Conservation (phyloP, 2,888 invertebrate genomes). For the Brassicogethes aeneus region DNA sequence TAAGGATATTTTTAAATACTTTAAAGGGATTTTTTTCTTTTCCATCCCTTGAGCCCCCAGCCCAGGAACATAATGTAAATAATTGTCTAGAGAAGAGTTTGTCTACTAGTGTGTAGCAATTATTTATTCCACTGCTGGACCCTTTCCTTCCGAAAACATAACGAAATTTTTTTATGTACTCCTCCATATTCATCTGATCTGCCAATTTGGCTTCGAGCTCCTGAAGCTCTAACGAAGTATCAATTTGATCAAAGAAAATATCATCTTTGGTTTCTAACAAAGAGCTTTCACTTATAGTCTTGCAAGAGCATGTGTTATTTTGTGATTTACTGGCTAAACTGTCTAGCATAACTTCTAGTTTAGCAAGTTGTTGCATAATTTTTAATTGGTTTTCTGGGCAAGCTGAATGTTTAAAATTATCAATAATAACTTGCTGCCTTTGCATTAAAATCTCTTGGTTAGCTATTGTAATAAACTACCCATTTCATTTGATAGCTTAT, state of each 20-base stretch:
- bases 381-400: neutral
- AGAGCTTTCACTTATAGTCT: neutral
- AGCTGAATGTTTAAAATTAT: no score
- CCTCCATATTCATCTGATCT: conserved; percentile 8
- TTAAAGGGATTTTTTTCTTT: conserved; percentile 14
- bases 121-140: conserved; percentile 11
- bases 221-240: conserved; percentile 8
- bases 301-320: neutral
- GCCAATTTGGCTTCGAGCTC: conserved; percentile 10
- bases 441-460: no score
- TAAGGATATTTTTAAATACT: conserved; percentile 8
- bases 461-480: no score
- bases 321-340: neutral
- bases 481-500: no score
- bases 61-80: conserved; percentile 16
- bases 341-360: neutral
- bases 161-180: conserved; percentile 7
- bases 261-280: no score
- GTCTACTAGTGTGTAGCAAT: conserved; percentile 14
- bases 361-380: neutral
- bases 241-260: conserved; percentile 9
- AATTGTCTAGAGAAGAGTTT: conserved; percentile 15
- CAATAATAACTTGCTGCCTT: no score
- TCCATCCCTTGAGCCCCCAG: conserved; percentile 13
- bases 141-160: conserved; percentile 11